A percentile compares a stretch with the other conserved stretches of the same genome.
These are phyloP conservation scores for Euborellia annulipes DNA, from an alignment of 1,140 invertebrate species.

Conservation along the genomic window DNA sequence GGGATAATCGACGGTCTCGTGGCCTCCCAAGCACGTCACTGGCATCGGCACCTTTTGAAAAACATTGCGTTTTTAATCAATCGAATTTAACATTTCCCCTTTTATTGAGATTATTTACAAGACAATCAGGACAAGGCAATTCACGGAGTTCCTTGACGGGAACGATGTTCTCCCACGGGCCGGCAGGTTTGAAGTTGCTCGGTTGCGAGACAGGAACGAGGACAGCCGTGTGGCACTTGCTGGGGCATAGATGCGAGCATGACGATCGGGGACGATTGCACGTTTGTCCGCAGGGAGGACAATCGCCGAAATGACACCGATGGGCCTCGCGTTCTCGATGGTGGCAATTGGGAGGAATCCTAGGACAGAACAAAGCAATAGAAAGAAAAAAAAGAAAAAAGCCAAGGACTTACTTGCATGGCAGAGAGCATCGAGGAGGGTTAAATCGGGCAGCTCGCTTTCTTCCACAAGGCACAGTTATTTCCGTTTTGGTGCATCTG, in stretches of 20 bases:
- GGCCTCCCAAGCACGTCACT: conserved; percentile 64
- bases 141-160: conserved; percentile 42
- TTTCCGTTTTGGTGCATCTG: conserved; percentile 59
- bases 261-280: conserved; percentile 41
- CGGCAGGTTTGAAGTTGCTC: conserved; percentile 44
- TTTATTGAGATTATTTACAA: too few relatives aligned
- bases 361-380: conserved; percentile 25
- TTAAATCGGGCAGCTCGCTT: conserved; percentile 54
- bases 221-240: conserved; percentile 65
- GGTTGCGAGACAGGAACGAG: conserved; percentile 42
- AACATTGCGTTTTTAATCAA: too few relatives aligned
- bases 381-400: background rate
- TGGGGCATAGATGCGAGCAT: conserved; percentile 66
- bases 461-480: conserved; percentile 75
- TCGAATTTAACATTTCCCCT: too few relatives aligned
- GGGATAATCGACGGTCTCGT: conserved; percentile 58
- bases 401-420: conserved; percentile 52
- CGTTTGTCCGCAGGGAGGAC: conserved; percentile 62
- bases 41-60: conserved; percentile 37
- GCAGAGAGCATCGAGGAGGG: conserved; percentile 59
- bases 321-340: conserved; percentile 55
- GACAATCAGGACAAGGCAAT: conserved; percentile 52
- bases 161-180: conserved; percentile 51
- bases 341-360: conserved; percentile 58
- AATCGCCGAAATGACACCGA: conserved; percentile 73